Evolutionary conservation across 2,113 vertebrate genomes (phyloP), one percentile per base, ranked within the genome.

Genomic region (Fukomys damarensis): DNA sequence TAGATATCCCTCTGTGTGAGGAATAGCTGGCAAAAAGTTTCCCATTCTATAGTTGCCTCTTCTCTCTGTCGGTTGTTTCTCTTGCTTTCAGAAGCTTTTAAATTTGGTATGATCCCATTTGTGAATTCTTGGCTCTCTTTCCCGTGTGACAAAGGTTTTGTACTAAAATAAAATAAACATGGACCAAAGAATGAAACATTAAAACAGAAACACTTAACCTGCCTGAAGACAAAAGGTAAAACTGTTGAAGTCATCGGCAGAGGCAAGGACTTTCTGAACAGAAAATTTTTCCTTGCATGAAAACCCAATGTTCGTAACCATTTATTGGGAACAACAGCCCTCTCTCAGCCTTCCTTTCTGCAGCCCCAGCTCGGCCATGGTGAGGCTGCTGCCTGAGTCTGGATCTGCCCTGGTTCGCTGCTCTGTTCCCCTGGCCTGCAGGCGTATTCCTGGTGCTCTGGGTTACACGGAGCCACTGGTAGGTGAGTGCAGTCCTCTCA

Each of bases 361-460:
- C 26, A 10, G 0, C 2, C 2, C 3, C 28, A 22, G 46, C 13
- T 2, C 1, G 32, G 43, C 30, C 56, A 9, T 28, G 2, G 14
- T 1, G 43, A 28, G 3, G 12, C 10, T 49, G 28, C 24, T 49
- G 2, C n/a, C 0, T 7, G 7, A 22, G 7, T 30, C 56, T 30
- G 22, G 43, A 0, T 5, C 46, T 19, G 70, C 20, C 28, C 41
- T 14, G 14, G 32, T 5, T 28, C 35, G 4, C 49, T 38, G 4
- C 28, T 38, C n/a, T 35, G 2, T 16, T 8, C 38, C 3, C 0
- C 9, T 4, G 32, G 17, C 1, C 30, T 41, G 3, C 3, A 59
- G 59, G n/a, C 43, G 12, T 30, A 10, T 35, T 61, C 77, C 56
- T 49, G 2, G 2, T 41, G 19, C 19, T 65, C 86, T 49, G 59